Conservation (phyloP, 2,113 vertebrate genomes). For the Micronisus gabar region DNA sequence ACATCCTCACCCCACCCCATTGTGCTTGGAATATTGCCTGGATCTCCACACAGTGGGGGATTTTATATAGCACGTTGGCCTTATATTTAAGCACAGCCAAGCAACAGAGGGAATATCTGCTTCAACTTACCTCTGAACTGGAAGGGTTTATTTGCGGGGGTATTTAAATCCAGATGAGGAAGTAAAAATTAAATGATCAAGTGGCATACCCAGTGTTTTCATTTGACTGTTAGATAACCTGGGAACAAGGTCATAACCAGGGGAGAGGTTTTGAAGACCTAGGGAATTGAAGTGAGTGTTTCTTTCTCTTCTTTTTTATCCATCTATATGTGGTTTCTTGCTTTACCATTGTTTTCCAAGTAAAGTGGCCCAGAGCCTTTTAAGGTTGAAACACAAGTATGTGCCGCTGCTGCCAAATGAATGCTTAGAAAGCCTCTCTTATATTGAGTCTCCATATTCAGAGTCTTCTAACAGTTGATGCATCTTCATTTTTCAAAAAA, state of each 20-base stretch:
- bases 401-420: background rate
- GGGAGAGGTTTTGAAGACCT: background rate
- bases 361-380: background rate
- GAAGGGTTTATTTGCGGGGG: background rate
- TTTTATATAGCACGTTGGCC: slow-evolving; percentile 9
- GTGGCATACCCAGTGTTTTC: background rate
- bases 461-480: background rate
- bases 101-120: background rate
- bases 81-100: background rate
- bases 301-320: background rate
- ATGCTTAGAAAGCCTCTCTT: background rate
- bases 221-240: background rate
- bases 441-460: accelerated
- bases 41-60: background rate
- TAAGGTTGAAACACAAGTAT: background rate
- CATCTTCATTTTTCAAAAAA: background rate
- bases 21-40: slow-evolving; percentile 16
- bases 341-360: background rate
- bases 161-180: background rate
- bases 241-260: background rate
- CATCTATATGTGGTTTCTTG: accelerated
- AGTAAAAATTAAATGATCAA: background rate
- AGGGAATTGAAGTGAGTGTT: background rate
- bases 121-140: background rate
- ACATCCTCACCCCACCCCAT: background rate